phyloP scores from a whole-genome alignment of 2,888 invertebrate genomes.

The Acronicta leporina region DNA sequence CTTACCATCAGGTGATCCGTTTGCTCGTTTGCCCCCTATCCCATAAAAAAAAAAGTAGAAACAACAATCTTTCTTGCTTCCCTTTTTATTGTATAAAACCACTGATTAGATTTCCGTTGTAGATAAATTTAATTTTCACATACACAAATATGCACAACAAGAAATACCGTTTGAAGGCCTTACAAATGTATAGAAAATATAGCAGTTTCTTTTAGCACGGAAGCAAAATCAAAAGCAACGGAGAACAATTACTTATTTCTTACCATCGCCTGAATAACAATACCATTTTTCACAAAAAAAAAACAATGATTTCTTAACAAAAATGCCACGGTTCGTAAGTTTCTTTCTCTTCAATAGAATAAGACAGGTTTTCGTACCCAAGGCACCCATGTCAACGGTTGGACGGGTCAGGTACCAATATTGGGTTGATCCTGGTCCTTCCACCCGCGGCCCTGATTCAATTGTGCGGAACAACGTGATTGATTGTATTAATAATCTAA shows the following conservation, averaged over 20 bases:
- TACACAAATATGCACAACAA: too few relatives aligned
- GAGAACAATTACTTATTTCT: not conserved
- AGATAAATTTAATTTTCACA: too few relatives aligned
- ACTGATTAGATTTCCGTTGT: too few relatives aligned
- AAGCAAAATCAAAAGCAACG: too few relatives aligned
- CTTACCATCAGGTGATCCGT: too few relatives aligned
- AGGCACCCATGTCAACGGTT: slow-evolving; percentile 45
- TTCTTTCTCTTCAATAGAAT: slow-evolving; percentile 20
- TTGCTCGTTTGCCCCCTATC: too few relatives aligned
- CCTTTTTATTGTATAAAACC: too few relatives aligned
- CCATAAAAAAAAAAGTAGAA: too few relatives aligned
- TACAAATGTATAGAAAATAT: too few relatives aligned
- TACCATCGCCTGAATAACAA: not conserved
- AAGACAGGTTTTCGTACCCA: slow-evolving; percentile 8
- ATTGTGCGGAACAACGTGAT: slow-evolving; percentile 47
- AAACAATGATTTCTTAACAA: slow-evolving; percentile 3
- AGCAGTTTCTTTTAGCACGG: too few relatives aligned
- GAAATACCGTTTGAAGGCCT: too few relatives aligned
- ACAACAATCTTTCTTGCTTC: too few relatives aligned
- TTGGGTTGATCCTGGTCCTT: slow-evolving; percentile 28
- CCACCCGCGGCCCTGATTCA: slow-evolving; percentile 38
- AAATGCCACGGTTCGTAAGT: slow-evolving; percentile 20
- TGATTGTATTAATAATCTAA: slow-evolving; percentile 53
- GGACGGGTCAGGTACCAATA: slow-evolving; percentile 41
- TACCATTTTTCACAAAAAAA: slow-evolving; percentile 6